phyloP scores from a whole-genome alignment of 1,140 invertebrate species.

The Drosophila parabipectinata region DNA sequence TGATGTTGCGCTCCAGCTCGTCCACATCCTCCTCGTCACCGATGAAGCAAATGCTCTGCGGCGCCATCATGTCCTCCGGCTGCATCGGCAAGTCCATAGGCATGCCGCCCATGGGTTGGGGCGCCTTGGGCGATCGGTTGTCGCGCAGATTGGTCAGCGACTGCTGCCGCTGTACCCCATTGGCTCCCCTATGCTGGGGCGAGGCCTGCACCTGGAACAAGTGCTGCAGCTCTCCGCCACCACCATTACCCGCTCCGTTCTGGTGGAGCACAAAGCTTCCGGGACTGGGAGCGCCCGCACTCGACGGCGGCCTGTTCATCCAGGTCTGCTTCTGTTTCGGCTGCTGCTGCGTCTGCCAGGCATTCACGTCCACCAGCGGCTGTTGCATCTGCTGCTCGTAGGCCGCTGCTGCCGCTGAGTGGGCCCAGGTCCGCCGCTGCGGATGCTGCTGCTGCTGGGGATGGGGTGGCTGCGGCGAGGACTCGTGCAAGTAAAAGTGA shows the following conservation, averaged over 20 bases:
- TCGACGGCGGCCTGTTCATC: conserved; percentile 64
- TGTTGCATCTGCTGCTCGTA: conserved; percentile 81
- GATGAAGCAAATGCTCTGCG: conserved; percentile 96
- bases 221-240: conserved; percentile 70
- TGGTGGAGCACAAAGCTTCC: conserved; percentile 80
- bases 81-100: conserved; percentile 87
- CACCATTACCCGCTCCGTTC: conserved; percentile 66
- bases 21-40: conserved; percentile 86
- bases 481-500: conserved; percentile 91
- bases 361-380: conserved; percentile 74
- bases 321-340: conserved; percentile 63
- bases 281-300: conserved; percentile 50
- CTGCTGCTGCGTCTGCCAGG: conserved; percentile 77
- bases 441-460: conserved; percentile 85
- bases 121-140: conserved; percentile 73
- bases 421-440: conserved; percentile 90
- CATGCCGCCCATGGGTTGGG: conserved; percentile 45
- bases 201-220: conserved; percentile 83
- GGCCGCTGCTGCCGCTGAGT: conserved; percentile 86
- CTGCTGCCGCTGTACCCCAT: conserved; percentile 80
- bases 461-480: conserved; percentile 53
- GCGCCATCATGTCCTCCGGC: conserved; percentile 86
- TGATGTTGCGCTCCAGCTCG: conserved; percentile 80
- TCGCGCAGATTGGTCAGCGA: conserved; percentile 77
- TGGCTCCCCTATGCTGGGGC: conserved; percentile 65